Conservation (phyloP, 2,113 vertebrate genomes). For the Lonchura striata region DNA sequence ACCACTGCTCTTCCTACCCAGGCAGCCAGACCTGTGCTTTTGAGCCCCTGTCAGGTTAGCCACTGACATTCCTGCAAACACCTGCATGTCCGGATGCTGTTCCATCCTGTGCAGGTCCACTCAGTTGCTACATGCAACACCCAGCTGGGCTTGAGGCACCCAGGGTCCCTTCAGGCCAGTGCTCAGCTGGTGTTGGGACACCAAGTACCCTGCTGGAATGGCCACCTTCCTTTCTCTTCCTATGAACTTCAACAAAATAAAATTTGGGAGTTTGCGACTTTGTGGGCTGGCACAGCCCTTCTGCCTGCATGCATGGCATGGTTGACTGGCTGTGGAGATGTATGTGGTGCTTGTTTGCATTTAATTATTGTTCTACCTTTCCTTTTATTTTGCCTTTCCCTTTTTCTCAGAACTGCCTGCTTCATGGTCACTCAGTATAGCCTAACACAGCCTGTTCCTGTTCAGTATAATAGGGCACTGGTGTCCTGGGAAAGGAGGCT, state of each 20-base stretch:
- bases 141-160: neutral
- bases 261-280: neutral
- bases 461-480: neutral
- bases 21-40: neutral
- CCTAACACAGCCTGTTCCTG: neutral
- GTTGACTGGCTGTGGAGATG: neutral
- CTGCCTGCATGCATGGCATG: neutral
- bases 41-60: neutral
- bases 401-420: neutral
- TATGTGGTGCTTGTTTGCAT: neutral
- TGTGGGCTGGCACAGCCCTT: neutral
- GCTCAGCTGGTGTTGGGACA: neutral
- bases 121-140: neutral
- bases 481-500: neutral
- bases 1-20: neutral
- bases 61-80: neutral
- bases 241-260: neutral
- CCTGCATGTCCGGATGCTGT: rapidly evolving
- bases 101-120: neutral
- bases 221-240: neutral
- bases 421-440: neutral
- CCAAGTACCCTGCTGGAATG: neutral
- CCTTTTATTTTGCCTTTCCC: neutral
- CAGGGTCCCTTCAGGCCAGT: neutral
- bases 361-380: neutral